These are phyloP conservation scores for Drosophila sucinea DNA, from an alignment of 1,140 invertebrate genomes.

Conservation along the genomic window DNA sequence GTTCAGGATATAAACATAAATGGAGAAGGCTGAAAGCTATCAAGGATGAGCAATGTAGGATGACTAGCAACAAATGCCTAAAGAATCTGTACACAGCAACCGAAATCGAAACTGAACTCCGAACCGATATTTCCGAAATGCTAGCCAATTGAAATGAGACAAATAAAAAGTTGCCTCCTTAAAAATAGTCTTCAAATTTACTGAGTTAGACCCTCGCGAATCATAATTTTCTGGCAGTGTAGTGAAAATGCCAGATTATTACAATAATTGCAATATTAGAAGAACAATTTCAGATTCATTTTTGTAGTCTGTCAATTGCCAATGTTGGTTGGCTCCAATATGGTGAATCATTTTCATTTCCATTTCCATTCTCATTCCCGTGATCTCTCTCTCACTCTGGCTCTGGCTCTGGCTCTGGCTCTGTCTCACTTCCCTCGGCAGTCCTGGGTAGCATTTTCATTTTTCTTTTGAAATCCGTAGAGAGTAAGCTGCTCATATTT, in stretches of 20 bases:
- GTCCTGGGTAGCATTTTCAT: slow-evolving; percentile 36
- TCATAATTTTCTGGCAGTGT: not conserved
- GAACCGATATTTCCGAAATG: no score
- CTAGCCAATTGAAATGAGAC: no score
- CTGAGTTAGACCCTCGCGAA: no score
- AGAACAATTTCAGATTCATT: not conserved
- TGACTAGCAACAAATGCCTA: not conserved
- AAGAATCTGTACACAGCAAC: not conserved
- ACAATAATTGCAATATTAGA: slow-evolving; percentile 1
- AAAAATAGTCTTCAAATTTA: no score
- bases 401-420: not conserved
- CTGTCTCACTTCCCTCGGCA: not conserved
- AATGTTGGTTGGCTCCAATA: slow-evolving; percentile 39
- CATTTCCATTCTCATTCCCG: not conserved
- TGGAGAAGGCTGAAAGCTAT: not conserved
- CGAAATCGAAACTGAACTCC: no score
- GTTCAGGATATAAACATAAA: slow-evolving; percentile 2
- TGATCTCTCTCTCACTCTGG: not conserved
- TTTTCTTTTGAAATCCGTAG: slow-evolving; percentile 48
- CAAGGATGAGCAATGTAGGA: not conserved
- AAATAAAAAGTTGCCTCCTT: no score
- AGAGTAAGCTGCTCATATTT: slow-evolving; percentile 74
- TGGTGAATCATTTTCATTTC: not conserved
- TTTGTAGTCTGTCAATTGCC: slow-evolving; percentile 38
- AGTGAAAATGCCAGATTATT: slow-evolving; percentile 34